Conservation (phyloP, 1,140 invertebrate species). For the Acarapis woodi region DNA sequence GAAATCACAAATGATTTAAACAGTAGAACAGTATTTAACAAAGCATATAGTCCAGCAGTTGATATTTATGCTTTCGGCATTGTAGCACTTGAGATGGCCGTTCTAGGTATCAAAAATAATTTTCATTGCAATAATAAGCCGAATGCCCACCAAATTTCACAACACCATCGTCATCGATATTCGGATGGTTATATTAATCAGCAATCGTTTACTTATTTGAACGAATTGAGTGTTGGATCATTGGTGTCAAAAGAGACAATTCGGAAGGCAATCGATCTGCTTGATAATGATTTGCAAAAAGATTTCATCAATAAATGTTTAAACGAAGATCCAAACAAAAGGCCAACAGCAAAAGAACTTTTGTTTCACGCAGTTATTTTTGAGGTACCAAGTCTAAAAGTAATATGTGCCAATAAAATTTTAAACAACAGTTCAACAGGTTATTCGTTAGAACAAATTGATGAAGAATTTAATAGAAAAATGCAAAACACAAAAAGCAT, state of each 20-base stretch:
- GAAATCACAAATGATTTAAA: no score
- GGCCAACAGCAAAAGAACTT: constrained; percentile 67
- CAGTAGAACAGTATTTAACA: no score
- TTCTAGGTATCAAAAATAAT: constrained; percentile 76
- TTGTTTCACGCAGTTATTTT: constrained; percentile 89
- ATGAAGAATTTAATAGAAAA: constrained; percentile 38
- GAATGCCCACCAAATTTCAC: no score
- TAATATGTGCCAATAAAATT: constrained; percentile 66
- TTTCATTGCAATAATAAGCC: no score
- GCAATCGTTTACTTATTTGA: no score
- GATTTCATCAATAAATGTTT: constrained; percentile 80
- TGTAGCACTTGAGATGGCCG: constrained; percentile 92
- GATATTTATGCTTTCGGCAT: constrained; percentile 99
- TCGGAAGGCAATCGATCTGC: constrained; percentile 49
- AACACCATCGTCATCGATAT: no score
- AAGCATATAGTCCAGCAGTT: no score
- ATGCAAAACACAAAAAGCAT: constrained; percentile 28
- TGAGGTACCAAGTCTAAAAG: constrained; percentile 84
- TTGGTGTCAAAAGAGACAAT: constrained; percentile 58
- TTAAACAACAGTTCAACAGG: constrained; percentile 48
- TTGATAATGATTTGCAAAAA: constrained; percentile 43
- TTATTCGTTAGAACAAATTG: constrained; percentile 39
- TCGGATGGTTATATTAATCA: no score
- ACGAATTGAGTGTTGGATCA: constrained; percentile 43
- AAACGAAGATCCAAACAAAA: constrained; percentile 39